These are phyloP conservation scores for Otolemur garnettii DNA, from an alignment of 2,113 vertebrate species.

Conservation along the genomic window DNA sequence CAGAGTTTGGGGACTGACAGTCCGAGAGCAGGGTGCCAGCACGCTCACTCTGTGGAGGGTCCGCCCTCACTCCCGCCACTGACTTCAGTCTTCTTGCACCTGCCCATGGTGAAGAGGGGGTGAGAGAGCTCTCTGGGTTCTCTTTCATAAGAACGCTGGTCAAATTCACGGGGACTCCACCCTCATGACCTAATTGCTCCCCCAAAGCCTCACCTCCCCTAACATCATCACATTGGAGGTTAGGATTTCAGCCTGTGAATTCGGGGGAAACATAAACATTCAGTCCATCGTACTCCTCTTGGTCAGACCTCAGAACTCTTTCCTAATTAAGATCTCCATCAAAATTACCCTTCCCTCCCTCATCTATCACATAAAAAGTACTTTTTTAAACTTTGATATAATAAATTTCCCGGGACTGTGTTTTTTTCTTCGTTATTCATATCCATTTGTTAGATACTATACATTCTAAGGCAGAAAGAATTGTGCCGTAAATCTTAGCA, in stretches of 20 bases:
- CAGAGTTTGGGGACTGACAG: neutral
- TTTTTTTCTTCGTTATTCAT: constrained; percentile 33
- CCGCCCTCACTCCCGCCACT: no score
- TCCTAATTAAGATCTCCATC: neutral
- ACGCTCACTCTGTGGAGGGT: fast-evolving
- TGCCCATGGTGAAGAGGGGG: neutral
- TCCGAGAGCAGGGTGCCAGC: neutral
- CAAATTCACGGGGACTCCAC: neutral
- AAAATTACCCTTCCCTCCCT: neutral
- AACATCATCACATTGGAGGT: neutral
- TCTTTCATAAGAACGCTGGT: neutral
- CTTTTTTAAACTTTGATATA: neutral
- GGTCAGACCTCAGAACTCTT: neutral
- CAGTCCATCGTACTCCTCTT: neutral
- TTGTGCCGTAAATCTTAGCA: constrained; percentile 38
- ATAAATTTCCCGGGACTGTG: neutral
- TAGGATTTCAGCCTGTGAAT: neutral
- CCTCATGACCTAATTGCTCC: neutral
- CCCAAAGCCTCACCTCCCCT: neutral
- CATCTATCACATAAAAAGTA: neutral
- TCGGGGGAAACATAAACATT: neutral
- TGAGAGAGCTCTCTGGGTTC: no score
- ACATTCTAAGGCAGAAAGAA: constrained; percentile 29
- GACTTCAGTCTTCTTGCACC: neutral
- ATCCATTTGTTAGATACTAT: constrained; percentile 45